Percentiles rank a stretch among this genome's conserved stretches.
These are phyloP conservation scores for Drosophila picticornis DNA, from an alignment of 2,888 invertebrate species.

Conservation along the genomic window DNA sequence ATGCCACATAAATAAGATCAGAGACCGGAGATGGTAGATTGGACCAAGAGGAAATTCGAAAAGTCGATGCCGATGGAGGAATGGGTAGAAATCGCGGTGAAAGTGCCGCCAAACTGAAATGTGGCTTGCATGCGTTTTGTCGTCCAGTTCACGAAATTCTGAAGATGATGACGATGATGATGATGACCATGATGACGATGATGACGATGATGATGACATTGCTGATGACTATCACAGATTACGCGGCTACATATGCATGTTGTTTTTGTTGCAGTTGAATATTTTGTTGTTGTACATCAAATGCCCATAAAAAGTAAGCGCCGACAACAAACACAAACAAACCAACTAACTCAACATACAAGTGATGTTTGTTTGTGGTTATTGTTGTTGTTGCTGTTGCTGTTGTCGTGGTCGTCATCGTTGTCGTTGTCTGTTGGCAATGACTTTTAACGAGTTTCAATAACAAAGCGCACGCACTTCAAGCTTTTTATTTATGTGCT, in stretches of 20 bases:
- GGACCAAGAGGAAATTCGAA: conserved; percentile 71
- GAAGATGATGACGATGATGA: conserved; percentile 74
- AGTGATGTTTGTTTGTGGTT: conserved; percentile 13
- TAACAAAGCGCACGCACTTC: conserved; percentile 80
- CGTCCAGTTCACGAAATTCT: conserved; percentile 79
- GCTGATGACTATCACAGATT: conserved; percentile 78
- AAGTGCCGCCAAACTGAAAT: conserved; percentile 70
- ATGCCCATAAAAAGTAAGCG: conserved; percentile 76
- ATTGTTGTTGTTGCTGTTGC: conserved; percentile 11
- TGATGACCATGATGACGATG: conserved; percentile 31
- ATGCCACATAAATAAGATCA: conserved; percentile 76
- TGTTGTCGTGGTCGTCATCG: conserved; percentile 48
- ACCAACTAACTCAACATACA: conserved; percentile 53
- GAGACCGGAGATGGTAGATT: conserved; percentile 34
- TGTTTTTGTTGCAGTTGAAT: conserved; percentile 21
- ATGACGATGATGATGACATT: conserved; percentile 33
- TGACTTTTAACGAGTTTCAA: conserved; percentile 79
- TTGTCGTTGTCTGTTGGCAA: conserved; percentile 52
- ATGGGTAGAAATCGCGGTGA: conserved; percentile 73
- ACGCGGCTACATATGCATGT: conserved; percentile 66
- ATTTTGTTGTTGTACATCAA: conserved; percentile 60
- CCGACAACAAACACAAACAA: conserved; percentile 52
- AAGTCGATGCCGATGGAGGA: conserved; percentile 67
- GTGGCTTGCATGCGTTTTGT: conserved; percentile 67
- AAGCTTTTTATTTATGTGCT: conserved; percentile 71